Evolutionary conservation across 2,888 invertebrate genomes (phyloP), one percentile per base, ranked within the genome.

Genomic region (Leptinotarsa rubiginosa): DNA sequence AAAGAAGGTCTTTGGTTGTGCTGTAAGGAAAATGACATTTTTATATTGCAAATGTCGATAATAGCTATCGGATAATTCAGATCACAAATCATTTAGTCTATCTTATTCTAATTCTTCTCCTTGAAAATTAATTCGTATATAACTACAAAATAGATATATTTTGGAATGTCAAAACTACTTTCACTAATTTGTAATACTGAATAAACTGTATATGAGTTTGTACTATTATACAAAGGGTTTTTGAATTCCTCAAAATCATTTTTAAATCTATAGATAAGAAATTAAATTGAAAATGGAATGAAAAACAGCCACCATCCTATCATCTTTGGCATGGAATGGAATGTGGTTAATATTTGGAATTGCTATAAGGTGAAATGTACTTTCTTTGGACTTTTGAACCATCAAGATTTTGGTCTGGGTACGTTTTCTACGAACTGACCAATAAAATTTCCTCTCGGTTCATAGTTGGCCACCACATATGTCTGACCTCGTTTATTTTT

Each of bases 391-490:
- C 68, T 73, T n/a, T 54, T 74, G 12, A 52, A 72, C 50, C 80
- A 83, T 85, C 85, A 85, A 78, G 83, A 78, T 74, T 79, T 85
- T 12, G 90, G 90, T 47, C 92, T 92, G 5, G 90, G 89, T 4
- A 94, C 93, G 83, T 94, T 94, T 72, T 91, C 91, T 1, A 88
- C 87, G 81, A 94, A 94, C 79, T 93, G 92, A 0, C 93, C 93
- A 64, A 92, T 90, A 81, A 91, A 93, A 84, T 96, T 96, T 16
- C 96, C 96, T 1, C 95, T 92, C 0, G 96, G 96, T 83, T 91
- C 91, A 84, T 96, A 96, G 86, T 95, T 95, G 69, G 93, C 95
- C 0, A 97, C 96, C 0, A 97, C 95, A 81, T 94, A 94, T 1
- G 95, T 91, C 85, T 94, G 94, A 1, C 95, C 96, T 74, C 92